Evolutionary conservation across 1,140 invertebrate genomes (phyloP).

Genomic region (Cyclargus thomasi): DNA sequence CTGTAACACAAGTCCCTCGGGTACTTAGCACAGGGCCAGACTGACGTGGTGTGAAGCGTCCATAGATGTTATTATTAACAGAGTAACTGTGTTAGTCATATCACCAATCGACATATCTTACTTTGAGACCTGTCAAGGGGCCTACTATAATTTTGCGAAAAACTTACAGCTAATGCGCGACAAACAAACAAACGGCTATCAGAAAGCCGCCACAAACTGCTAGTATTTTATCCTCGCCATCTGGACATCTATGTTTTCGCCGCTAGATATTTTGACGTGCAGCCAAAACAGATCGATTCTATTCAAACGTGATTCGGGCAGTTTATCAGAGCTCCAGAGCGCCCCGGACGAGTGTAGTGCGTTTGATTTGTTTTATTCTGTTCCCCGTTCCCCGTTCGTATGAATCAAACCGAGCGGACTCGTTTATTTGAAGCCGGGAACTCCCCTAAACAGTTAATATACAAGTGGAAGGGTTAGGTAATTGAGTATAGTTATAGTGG

Average conservation of each 20-base stretch:
- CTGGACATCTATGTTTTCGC: no score
- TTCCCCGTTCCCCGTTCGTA: constrained; percentile 60
- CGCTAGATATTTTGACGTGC: background rate
- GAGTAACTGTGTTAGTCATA: no score
- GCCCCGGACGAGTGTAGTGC: constrained; percentile 35
- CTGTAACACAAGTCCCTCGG: no score
- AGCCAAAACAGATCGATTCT: constrained; percentile 20
- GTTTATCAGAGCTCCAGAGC: constrained; percentile 30
- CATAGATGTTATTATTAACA: no score
- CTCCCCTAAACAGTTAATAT: constrained; percentile 19
- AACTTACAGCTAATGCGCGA: no score
- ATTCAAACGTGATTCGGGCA: constrained; percentile 27
- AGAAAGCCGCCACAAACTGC: background rate
- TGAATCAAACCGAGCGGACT: constrained; percentile 69
- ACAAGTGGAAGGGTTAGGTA: constrained; percentile 18
- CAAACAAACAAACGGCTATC: no score
- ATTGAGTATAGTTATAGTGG: background rate
- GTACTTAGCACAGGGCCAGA: no score
- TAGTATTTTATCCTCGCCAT: background rate
- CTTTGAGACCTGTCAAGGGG: no score
- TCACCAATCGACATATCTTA: no score
- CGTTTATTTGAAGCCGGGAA: constrained; percentile 62
- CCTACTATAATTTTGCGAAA: no score
- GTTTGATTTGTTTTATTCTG: constrained; percentile 66
- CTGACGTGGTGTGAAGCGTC: no score